A percentile compares a stretch with the other conserved stretches of the same genome.
Evolutionary conservation across 2,113 vertebrate species (phyloP).

Genomic region (Poeciliopsis occidentalis): DNA sequence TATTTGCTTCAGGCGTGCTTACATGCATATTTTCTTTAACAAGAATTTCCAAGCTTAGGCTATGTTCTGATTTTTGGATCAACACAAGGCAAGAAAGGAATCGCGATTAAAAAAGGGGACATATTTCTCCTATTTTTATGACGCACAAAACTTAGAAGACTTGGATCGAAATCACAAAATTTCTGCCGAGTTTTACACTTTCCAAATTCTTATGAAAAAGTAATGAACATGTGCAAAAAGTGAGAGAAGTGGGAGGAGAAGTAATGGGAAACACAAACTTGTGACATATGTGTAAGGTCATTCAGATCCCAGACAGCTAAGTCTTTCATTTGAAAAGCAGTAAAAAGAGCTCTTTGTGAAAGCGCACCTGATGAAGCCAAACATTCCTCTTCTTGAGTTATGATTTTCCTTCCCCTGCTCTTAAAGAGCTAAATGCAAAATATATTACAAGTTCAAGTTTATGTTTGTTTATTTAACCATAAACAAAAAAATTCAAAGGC

Average conservation of each 20-base stretch:
- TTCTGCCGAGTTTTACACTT: conserved; percentile 3
- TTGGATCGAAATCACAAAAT: background rate
- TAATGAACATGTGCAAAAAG: conserved; percentile 19
- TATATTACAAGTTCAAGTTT: background rate
- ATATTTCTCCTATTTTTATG: background rate
- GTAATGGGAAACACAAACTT: conserved; percentile 14
- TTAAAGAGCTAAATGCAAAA: background rate
- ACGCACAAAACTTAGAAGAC: background rate
- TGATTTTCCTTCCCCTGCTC: background rate
- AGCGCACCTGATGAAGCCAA: background rate
- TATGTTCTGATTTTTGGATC: conserved; percentile 28
- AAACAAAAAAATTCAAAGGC: too few species aligned
- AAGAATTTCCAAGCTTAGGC: conserved; percentile 40
- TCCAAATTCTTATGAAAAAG: conserved; percentile 18
- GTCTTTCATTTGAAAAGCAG: conserved; percentile 28
- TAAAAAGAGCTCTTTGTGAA: conserved; percentile 32
- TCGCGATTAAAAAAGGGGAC: conserved; percentile 1
- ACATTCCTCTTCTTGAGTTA: background rate
- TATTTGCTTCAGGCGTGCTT: conserved; percentile 67
- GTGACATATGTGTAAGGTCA: conserved; percentile 29
- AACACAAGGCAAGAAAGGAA: conserved; percentile 27
- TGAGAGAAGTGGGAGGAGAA: background rate
- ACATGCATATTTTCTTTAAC: conserved; percentile 62
- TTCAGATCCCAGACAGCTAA: conserved; percentile 11
- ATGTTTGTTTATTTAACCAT: background rate